A percentile compares a stretch with the other conserved stretches of the same genome.
Evolutionary conservation across 2,888 invertebrate genomes (phyloP).

Genomic region (Folsomia manolachei): DNA sequence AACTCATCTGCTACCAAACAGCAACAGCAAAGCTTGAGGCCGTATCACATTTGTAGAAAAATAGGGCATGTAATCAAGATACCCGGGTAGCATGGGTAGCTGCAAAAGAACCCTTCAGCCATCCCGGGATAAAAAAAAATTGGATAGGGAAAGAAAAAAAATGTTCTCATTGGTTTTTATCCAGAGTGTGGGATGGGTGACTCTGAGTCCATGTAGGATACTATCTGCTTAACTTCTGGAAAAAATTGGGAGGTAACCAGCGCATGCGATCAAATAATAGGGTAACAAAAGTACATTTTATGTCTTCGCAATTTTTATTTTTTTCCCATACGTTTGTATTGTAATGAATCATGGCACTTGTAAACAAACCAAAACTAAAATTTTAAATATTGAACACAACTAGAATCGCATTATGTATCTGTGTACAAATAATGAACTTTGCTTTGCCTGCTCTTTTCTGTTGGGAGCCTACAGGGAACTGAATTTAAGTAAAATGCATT

Average conservation of each 20-base stretch:
- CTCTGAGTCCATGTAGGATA: slow-evolving; percentile 15
- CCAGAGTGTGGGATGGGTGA: slow-evolving; percentile 39
- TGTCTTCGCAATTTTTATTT: neutral
- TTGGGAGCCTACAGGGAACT: neutral
- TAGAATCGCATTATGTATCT: neutral
- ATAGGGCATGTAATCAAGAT: no score
- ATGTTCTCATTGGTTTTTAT: slow-evolving; percentile 33
- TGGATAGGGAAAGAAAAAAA: slow-evolving; percentile 28
- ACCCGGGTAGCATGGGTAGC: no score
- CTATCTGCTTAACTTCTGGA: neutral
- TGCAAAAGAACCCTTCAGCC: neutral
- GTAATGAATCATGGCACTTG: no score
- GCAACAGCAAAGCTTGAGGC: no score
- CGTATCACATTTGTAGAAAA: no score
- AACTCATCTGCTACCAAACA: slow-evolving; percentile 7
- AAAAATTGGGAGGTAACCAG: neutral
- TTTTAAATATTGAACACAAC: neutral
- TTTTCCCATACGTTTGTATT: neutral
- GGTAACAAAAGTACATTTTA: neutral
- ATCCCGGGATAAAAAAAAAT: slow-evolving; percentile 21
- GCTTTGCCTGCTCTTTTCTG: no score
- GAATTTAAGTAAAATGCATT: neutral
- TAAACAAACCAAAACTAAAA: neutral
- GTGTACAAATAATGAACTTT: no score
- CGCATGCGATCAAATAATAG: slow-evolving; percentile 19